Evolutionary conservation across 2,113 vertebrate species (phyloP), one percentile per base, ranked within the genome.

Genomic region (Centropus bengalensis): DNA sequence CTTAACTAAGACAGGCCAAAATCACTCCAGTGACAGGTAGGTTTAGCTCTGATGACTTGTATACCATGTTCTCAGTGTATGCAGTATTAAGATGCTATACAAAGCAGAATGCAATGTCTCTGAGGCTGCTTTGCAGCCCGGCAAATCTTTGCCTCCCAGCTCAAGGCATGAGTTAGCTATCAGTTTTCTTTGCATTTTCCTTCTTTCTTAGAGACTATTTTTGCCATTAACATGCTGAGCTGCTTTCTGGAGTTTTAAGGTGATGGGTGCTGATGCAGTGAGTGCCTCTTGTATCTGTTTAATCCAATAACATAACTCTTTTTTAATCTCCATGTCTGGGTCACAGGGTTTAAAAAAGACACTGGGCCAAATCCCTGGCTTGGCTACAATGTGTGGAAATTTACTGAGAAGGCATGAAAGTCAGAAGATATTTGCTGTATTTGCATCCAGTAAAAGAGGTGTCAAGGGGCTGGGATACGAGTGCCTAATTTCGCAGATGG

Each of bases 261-360:
- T 96, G 89, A 56, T n/a, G 73, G 33, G 66, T 82, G 86, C 86
- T 71, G 89, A 95, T 92, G 45, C 89, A 87, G 62, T 26, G 30
- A 84, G 81, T 6, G 4, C 77, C 83, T 93, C 86, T 73, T 91
- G 89, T 96, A 93, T 95, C 92, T 94, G 52, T 86, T 95, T 96
- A 97, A 97, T 97, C 95, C 95, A 81, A 97, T 97, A 94, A 96
- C 80, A 90, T 68, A 93, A 93, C 91, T 96, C 86, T 90, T 82
- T 76, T 86, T 88, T 95, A 94, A 97, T 96, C 96, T 94, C 94
- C 40, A 54, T 0, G 94, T 97, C 95, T 96, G 91, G 95, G 95
- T 96, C 96, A 96, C 77, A 95, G 94, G 92, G 89, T 96, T 96
- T 97, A 96, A 97, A 97, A 96, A 95, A 96, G 95, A 91, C 86